phyloP scores from a whole-genome alignment of 1,140 invertebrate species.

The Mercenaria mercenaria region DNA sequence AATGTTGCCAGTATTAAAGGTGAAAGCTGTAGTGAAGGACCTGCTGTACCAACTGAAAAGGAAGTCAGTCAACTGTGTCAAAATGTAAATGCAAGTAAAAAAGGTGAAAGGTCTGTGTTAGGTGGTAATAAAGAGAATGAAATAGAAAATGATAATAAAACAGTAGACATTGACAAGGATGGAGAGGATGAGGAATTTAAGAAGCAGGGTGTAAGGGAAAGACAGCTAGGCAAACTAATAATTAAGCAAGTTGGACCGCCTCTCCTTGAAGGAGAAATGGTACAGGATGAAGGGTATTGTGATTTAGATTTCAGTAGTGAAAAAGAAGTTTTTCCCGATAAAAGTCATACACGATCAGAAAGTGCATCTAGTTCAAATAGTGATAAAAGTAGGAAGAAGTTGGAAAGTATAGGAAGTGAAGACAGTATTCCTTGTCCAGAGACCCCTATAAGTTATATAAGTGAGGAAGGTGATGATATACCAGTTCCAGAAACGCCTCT shows the following conservation, averaged over 20 bases:
- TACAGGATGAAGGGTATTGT: constrained; percentile 54
- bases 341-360: neutral
- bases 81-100: neutral
- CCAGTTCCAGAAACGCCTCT: constrained; percentile 26
- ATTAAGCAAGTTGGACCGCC: neutral
- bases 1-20: neutral
- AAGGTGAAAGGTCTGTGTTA: neutral
- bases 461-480: constrained; percentile 20
- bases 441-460: constrained; percentile 37
- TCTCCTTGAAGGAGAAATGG: neutral
- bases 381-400: constrained; percentile 34
- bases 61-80: neutral
- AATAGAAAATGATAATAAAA: neutral
- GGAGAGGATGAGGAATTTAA: neutral
- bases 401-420: constrained; percentile 21
- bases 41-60: neutral
- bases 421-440: constrained; percentile 42
- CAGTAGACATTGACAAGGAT: neutral
- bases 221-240: constrained; percentile 7
- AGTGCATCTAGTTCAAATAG: constrained; percentile 46
- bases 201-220: neutral
- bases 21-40: neutral
- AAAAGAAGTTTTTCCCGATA: neutral
- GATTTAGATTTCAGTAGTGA: constrained; percentile 46
- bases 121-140: neutral